Evolutionary conservation across 2,113 vertebrate species (phyloP).

Genomic region (Platichthys stellatus): DNA sequence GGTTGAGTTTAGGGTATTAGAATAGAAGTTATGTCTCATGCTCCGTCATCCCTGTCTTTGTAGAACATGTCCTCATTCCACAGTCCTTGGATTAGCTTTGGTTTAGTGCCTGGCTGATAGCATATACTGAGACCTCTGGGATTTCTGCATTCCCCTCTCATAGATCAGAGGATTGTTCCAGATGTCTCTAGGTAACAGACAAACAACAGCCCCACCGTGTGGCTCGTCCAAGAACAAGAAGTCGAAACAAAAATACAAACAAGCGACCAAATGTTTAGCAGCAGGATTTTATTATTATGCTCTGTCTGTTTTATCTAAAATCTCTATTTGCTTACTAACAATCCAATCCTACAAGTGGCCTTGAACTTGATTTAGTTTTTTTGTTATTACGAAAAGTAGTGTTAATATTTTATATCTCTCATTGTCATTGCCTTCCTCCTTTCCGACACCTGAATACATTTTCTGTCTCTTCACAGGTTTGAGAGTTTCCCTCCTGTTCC

Average conservation of each 20-base stretch:
- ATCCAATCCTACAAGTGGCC: too few species aligned
- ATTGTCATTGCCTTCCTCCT: not conserved
- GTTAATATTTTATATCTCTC: not conserved
- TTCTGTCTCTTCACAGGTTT: slow-evolving; percentile 48
- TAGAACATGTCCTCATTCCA: not conserved
- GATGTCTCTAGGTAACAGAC: not conserved
- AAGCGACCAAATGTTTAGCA: too few species aligned
- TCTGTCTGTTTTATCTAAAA: too few species aligned
- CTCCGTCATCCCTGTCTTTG: too few species aligned
- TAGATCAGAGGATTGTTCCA: not conserved
- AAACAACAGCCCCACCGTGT: slow-evolving; percentile 28
- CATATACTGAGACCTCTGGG: not conserved
- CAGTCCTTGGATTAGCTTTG: not conserved
- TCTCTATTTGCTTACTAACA: not conserved
- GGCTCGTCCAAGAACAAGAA: not conserved
- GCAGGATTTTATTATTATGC: not conserved
- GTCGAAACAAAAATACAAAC: not conserved
- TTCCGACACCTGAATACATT: not conserved
- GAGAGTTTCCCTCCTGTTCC: slow-evolving; percentile 33
- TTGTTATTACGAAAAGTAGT: too few species aligned
- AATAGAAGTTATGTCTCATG: not conserved
- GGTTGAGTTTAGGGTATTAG: too few species aligned
- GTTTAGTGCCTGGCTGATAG: too few species aligned
- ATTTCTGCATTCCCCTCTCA: not conserved
- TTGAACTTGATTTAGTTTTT: too few species aligned